phyloP scores from a whole-genome alignment of 2,888 invertebrate species.

The Tanaodytes sp. region DNA sequence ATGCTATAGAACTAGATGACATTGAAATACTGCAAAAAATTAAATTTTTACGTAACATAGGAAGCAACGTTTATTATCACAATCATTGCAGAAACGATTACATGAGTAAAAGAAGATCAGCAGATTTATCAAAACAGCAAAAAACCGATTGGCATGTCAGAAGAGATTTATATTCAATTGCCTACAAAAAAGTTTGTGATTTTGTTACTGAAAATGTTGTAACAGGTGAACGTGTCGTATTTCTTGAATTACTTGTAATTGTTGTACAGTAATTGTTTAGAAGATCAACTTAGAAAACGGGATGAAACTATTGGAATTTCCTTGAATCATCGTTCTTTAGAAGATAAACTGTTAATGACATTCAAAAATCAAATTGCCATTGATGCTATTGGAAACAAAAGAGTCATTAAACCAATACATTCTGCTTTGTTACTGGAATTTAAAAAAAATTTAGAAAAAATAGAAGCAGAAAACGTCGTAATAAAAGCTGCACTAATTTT shows the following conservation, averaged over 20 bases:
- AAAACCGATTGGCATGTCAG: slow-evolving; percentile 6
- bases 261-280: background rate
- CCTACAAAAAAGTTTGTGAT: slow-evolving; percentile 3
- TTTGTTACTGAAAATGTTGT: slow-evolving; percentile 6
- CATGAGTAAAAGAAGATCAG: slow-evolving; percentile 1
- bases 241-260: too few relatives aligned
- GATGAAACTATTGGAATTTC: slow-evolving; percentile 1
- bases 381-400: slow-evolving; percentile 8
- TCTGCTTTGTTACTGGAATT: slow-evolving; percentile 7
- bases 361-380: slow-evolving; percentile 18
- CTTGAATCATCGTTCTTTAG: background rate
- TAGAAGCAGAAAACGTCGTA: slow-evolving; percentile 21
- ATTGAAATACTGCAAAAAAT: slow-evolving; percentile 4
- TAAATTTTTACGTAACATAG: background rate
- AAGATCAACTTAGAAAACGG: slow-evolving; percentile 1
- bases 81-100: background rate
- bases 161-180: slow-evolving; percentile 7
- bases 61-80: background rate
- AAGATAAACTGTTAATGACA: slow-evolving; percentile 3
- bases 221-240: slow-evolving; percentile 4
- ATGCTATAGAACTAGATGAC: slow-evolving; percentile 5
- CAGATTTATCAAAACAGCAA: background rate
- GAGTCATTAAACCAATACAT: slow-evolving; percentile 3
- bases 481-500: slow-evolving; percentile 8
- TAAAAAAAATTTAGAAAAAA: slow-evolving; percentile 11